Conservation (phyloP, 2,888 invertebrate species). For the Aradus depressus region DNA sequence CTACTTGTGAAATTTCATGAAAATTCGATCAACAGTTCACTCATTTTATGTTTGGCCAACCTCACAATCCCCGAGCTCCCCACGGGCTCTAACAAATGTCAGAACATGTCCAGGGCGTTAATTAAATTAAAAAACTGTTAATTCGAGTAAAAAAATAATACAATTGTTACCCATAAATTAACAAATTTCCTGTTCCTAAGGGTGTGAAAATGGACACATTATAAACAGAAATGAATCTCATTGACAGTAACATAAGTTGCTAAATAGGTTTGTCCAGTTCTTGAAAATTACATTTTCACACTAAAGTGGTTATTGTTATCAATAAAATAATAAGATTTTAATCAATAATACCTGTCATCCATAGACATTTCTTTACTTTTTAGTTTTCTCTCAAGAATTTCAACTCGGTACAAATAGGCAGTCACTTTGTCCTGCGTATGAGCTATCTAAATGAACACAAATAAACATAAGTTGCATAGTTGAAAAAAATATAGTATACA, state of each 20-base stretch:
- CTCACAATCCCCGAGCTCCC: no score
- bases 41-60: no score
- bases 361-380: constrained; percentile 18
- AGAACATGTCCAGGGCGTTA: background rate
- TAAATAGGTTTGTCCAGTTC: no score
- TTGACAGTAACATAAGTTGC: no score
- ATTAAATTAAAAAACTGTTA: background rate
- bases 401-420: constrained; percentile 18
- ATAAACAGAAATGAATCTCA: no score
- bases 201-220: no score
- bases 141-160: background rate
- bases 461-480: background rate
- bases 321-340: background rate
- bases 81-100: no score
- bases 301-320: background rate
- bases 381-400: constrained; percentile 17
- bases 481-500: no score
- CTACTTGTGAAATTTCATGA: no score
- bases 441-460: constrained; percentile 10
- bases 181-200: background rate
- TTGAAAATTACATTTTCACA: no score
- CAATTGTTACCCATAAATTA: no score
- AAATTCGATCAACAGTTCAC: no score
- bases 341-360: constrained; percentile 18
- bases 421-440: constrained; percentile 20